Conservation (phyloP, 2,113 vertebrate species). For the Desmodus rotundus region DNA sequence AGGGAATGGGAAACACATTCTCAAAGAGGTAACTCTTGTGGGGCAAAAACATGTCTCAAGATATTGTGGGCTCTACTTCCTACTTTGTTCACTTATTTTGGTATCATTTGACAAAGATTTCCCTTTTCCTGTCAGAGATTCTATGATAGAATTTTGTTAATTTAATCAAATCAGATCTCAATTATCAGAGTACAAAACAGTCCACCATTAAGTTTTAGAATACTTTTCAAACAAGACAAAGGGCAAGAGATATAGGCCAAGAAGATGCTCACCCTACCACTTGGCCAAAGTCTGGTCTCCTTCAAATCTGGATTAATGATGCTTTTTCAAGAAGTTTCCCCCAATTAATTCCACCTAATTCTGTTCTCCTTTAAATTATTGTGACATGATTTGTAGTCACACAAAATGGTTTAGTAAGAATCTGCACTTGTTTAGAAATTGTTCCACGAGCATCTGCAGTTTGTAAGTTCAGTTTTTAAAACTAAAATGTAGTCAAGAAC, state of each 20-base stretch:
- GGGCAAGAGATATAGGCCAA: conserved; percentile 31
- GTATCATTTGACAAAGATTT: conserved; percentile 46
- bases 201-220: conserved; percentile 54
- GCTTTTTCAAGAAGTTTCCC: not conserved
- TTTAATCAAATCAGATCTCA: conserved; percentile 30
- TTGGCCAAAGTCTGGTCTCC: conserved; percentile 46
- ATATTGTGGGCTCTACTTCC: not conserved
- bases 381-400: not conserved
- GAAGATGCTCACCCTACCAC: conserved; percentile 39
- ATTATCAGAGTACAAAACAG: conserved; percentile 49
- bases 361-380: conserved; percentile 15
- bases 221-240: conserved; percentile 49
- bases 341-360: not conserved
- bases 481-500: conserved; percentile 16
- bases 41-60: conserved; percentile 14
- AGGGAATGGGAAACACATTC: not conserved
- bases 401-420: conserved; percentile 33
- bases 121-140: conserved; percentile 26
- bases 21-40: conserved; percentile 5
- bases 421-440: conserved; percentile 50
- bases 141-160: conserved; percentile 38
- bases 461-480: conserved; percentile 39
- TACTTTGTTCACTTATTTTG: conserved; percentile 40
- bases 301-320: conserved; percentile 33
- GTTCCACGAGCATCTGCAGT: conserved; percentile 23